phyloP scores from a whole-genome alignment of 2,113 vertebrate species.

The Notothenia rossii region DNA sequence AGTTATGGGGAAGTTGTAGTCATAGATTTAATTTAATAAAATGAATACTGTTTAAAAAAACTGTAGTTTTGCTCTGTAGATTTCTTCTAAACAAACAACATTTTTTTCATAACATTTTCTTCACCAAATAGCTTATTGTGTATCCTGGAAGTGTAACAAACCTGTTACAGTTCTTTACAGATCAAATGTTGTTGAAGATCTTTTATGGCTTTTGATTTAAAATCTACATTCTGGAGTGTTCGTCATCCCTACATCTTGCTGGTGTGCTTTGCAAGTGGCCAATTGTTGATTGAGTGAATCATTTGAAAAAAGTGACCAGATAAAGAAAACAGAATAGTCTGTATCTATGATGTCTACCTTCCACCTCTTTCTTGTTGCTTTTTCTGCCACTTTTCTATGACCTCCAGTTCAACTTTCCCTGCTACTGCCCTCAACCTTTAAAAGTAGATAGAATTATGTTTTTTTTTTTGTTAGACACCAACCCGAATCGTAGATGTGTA shows the following conservation, averaged over 20 bases:
- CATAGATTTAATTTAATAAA: too few relatives aligned
- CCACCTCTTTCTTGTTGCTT: conserved; percentile 3
- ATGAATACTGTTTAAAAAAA: too few relatives aligned
- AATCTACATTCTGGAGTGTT: too few relatives aligned
- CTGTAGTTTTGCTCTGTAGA: too few relatives aligned
- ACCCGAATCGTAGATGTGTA: not conserved
- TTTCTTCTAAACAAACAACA: not conserved
- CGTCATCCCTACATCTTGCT: too few relatives aligned
- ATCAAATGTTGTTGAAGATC: not conserved
- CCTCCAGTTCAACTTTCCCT: not conserved
- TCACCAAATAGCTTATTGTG: not conserved
- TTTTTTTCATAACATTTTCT: not conserved
- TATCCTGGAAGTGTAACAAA: too few relatives aligned
- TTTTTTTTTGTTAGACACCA: not conserved
- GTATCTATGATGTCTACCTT: not conserved
- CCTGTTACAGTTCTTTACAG: not conserved
- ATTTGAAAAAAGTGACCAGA: not conserved
- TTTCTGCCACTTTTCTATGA: not conserved
- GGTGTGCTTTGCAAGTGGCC: not conserved
- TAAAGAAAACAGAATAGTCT: not conserved
- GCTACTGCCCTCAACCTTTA: not conserved
- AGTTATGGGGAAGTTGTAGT: too few relatives aligned
- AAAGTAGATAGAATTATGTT: not conserved
- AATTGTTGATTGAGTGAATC: not conserved
- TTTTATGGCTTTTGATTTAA: too few relatives aligned